phyloP scores from a whole-genome alignment of 1,140 invertebrate genomes.

The Trachelipus rathkii region DNA sequence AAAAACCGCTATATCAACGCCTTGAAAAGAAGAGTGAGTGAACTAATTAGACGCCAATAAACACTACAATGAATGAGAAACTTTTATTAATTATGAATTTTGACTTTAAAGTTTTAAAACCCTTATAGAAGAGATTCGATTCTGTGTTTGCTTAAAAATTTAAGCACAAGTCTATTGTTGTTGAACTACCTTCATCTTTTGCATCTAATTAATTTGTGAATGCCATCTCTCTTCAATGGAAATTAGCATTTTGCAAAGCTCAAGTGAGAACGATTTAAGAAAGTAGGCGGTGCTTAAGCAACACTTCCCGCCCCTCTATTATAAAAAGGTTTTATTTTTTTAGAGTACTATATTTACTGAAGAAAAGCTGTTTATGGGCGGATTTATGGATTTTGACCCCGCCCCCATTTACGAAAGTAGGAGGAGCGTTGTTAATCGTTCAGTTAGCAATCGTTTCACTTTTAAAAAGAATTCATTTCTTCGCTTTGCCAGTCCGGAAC shows the following conservation, averaged over 20 bases:
- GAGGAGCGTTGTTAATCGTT: neutral
- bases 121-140: neutral
- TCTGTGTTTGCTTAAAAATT: neutral
- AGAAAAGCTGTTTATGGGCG: neutral
- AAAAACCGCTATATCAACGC: neutral
- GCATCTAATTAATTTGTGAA: neutral
- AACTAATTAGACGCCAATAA: neutral
- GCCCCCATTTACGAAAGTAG: neutral
- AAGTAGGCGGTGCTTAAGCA: neutral
- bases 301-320: neutral
- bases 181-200: neutral
- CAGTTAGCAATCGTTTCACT: conserved; percentile 6
- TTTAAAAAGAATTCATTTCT: conserved; percentile 6
- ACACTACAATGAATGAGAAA: neutral
- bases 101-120: no score
- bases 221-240: conserved; percentile 9
- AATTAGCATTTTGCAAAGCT: conserved; percentile 5
- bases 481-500: neutral
- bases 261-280: conserved; percentile 4
- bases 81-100: neutral
- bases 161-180: neutral
- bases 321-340: neutral
- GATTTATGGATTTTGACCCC: neutral
- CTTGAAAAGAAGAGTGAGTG: neutral
- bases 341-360: neutral